Percentiles rank a stretch among this genome's conserved stretches.
These are phyloP conservation scores for Pseudocheirus occidentalis DNA, from an alignment of 2,797 vertebrate species.

Conservation along the genomic window DNA sequence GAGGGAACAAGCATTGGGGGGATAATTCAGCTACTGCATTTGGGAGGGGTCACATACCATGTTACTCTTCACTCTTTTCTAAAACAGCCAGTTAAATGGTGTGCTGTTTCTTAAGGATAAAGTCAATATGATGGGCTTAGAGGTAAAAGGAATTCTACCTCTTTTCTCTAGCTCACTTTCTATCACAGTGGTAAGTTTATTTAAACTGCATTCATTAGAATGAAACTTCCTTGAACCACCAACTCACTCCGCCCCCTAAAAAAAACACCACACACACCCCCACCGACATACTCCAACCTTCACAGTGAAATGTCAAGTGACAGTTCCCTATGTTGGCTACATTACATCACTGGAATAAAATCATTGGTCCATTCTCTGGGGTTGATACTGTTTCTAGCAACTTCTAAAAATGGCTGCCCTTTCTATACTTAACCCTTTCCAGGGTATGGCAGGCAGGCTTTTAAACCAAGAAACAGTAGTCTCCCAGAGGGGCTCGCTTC, in stretches of 20 bases:
- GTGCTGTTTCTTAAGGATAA: slow-evolving; percentile 63
- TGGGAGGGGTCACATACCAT: slow-evolving; percentile 54
- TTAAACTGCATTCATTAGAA: slow-evolving; percentile 13
- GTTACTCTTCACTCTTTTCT: slow-evolving; percentile 48
- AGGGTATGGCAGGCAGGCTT: neutral
- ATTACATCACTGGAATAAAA: neutral
- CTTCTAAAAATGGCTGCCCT: slow-evolving; percentile 22
- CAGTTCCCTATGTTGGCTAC: neutral
- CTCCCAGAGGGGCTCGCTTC: neutral
- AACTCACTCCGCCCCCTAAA: neutral
- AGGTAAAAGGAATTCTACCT: slow-evolving; percentile 57
- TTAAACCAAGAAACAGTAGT: slow-evolving; percentile 43
- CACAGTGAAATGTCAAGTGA: neutral
- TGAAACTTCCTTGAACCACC: neutral
- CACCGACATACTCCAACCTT: neutral
- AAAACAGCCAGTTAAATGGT: neutral
- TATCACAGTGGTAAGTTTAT: slow-evolving; percentile 50
- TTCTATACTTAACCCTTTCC: slow-evolving; percentile 21
- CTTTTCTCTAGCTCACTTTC: slow-evolving; percentile 52
- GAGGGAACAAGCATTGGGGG: rapidly evolving
- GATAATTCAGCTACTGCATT: slow-evolving; percentile 61
- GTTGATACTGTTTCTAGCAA: slow-evolving; percentile 27
- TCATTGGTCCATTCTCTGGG: slow-evolving; percentile 16
- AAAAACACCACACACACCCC: neutral
- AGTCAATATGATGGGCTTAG: neutral